phyloP scores from a whole-genome alignment of 2,113 vertebrate species.

The Dicrurus megarhynchus region DNA sequence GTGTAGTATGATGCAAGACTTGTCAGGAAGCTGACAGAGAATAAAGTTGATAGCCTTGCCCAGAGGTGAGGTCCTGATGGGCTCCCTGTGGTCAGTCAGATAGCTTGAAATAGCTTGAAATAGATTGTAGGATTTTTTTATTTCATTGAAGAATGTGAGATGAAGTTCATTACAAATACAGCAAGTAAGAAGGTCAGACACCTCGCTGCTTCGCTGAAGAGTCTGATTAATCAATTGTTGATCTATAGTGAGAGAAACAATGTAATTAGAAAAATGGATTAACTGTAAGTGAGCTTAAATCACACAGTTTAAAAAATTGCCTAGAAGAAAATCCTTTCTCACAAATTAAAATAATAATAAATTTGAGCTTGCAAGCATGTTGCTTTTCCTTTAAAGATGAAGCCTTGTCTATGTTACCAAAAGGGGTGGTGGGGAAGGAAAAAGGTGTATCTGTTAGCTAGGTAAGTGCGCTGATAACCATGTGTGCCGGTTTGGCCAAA shows the following conservation, averaged over 20 bases:
- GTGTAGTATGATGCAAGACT: background rate
- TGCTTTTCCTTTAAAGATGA: background rate
- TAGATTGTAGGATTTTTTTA: background rate
- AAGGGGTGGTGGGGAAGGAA: too few relatives aligned
- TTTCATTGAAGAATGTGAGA: background rate
- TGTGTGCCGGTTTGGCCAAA: too few relatives aligned
- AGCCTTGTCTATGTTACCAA: background rate
- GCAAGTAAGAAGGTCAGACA: background rate
- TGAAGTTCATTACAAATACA: background rate
- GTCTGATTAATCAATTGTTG: slow-evolving; percentile 46
- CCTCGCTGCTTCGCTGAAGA: background rate
- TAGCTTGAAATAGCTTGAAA: background rate
- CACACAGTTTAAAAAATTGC: background rate
- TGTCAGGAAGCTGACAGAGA: background rate
- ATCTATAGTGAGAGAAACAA: slow-evolving; percentile 23
- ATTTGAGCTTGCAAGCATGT: background rate
- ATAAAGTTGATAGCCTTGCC: background rate
- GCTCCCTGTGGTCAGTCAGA: background rate
- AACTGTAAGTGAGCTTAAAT: slow-evolving; percentile 17
- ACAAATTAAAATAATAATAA: background rate
- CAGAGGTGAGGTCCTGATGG: background rate
- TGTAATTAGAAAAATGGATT: slow-evolving; percentile 53
- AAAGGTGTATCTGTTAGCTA: background rate
- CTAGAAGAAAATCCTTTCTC: background rate
- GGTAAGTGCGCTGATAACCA: background rate